Evolutionary conservation across 2,113 vertebrate genomes (phyloP), one percentile per base, ranked within the genome.

Genomic region (Hyperopisus bebe): DNA sequence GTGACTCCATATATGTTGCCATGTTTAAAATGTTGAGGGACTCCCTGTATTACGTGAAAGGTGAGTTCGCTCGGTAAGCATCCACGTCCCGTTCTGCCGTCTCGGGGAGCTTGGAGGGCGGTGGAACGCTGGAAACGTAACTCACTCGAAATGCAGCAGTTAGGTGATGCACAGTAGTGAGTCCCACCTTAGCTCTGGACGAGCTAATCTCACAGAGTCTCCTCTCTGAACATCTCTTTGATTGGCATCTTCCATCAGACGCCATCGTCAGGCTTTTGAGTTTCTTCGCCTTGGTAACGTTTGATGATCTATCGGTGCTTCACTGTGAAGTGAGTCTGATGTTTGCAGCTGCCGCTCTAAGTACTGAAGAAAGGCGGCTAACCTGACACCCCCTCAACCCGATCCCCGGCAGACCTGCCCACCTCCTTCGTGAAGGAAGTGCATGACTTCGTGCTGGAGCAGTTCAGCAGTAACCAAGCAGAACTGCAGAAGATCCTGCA

Each of bases 1-100:
- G 98, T 89, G 98, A 99, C 89, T 95, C 97, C 46, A 95, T 99
- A 31, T 98, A 99, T 10, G 97, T 99, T 92, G 97, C 97, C 92
- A 96, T 98, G 92, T 99, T 99, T 95, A 99, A 99, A 95, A 99
- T 99, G 98, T 96, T 99, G 89, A 96, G 98, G 53, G 98, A 99
- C 92, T 98, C 98, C 0, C 94, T 99, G 3, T 97, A 98, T 91
- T 96, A 97, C 92, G 97, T 98, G 95, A 98, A 96, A 96, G 98
- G 98, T 99, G 93, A 92, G 89, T 47, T 13, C 19, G 9, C 35
- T 8, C 74, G 0, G 35, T 17, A 39, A 42, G n/a, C 47, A 3
- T 48, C 74, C 9, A 9, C n/a, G 11, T 7, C 48, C 15, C 31
- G 1, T 74, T 70, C 9, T 48, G 13, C 0, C n/a, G 24, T 44